Conservation (phyloP, 2,797 vertebrate genomes). For the Peromyscus eremicus region DNA sequence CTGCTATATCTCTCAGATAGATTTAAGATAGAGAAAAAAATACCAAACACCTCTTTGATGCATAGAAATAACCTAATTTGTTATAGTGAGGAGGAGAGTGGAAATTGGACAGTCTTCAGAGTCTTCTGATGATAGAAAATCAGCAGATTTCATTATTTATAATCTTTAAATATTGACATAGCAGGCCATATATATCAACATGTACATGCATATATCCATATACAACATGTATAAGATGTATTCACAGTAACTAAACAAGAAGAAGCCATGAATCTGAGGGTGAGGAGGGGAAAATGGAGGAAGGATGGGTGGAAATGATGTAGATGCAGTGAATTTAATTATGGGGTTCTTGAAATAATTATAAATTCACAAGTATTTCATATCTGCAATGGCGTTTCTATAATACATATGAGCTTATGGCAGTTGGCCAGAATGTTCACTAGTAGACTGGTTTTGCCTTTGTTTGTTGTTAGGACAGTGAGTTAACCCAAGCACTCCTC, state of each 20-base stretch:
- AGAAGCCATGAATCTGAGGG: background rate
- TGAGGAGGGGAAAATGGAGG: background rate
- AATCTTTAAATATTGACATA: background rate
- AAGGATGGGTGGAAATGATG: no score
- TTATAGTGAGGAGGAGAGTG: background rate
- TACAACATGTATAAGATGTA: background rate
- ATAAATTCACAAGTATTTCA: background rate
- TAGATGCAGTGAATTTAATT: background rate
- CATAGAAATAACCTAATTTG: background rate
- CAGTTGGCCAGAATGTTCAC: background rate
- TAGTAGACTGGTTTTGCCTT: background rate
- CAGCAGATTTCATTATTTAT: background rate
- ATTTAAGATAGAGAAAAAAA: background rate
- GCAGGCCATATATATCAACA: background rate
- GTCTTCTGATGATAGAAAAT: background rate
- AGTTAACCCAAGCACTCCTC: background rate
- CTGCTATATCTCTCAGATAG: background rate
- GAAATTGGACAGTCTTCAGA: background rate
- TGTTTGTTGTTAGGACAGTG: fast-evolving
- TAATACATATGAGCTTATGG: background rate
- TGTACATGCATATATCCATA: no score
- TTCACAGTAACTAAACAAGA: no score
- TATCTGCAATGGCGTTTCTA: background rate
- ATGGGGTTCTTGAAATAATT: background rate
- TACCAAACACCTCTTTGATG: background rate